Conservation (phyloP, 2,797 vertebrate genomes). For the Peromyscus melanophrys region DNA sequence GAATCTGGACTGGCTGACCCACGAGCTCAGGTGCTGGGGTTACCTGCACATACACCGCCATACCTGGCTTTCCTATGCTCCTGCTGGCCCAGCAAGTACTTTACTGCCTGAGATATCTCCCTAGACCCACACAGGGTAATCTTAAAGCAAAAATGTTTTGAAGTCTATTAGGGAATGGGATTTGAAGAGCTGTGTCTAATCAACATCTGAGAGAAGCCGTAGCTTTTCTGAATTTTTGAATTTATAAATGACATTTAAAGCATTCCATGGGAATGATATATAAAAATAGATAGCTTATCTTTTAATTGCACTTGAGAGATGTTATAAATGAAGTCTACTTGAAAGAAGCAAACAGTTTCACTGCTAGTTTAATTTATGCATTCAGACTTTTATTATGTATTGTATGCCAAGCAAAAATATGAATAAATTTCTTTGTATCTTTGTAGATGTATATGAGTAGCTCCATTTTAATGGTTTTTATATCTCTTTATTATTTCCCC, state of each 20-base stretch:
- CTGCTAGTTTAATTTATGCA: constrained; percentile 49
- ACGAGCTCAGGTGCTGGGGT: neutral
- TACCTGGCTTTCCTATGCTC: neutral
- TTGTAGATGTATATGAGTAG: constrained; percentile 31
- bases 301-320: constrained; percentile 58
- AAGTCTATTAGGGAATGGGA: constrained; percentile 39
- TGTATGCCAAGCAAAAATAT: neutral
- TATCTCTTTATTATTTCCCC: constrained; percentile 63
- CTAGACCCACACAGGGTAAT: neutral
- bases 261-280: constrained; percentile 44
- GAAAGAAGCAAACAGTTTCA: constrained; percentile 49
- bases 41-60: no score
- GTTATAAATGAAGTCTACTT: constrained; percentile 49
- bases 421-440: constrained; percentile 44
- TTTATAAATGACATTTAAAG: constrained; percentile 66
- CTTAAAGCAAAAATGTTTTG: constrained; percentile 63
- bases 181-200: constrained; percentile 46
- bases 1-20: neutral
- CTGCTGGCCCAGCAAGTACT: neutral
- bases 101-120: neutral
- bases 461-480: constrained; percentile 64
- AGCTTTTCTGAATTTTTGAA: constrained; percentile 67
- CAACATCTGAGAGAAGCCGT: constrained; percentile 34
- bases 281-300: constrained; percentile 48
- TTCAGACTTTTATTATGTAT: constrained; percentile 11